Conservation (phyloP, 2,888 invertebrate genomes). For the Brenthis daphne region DNA sequence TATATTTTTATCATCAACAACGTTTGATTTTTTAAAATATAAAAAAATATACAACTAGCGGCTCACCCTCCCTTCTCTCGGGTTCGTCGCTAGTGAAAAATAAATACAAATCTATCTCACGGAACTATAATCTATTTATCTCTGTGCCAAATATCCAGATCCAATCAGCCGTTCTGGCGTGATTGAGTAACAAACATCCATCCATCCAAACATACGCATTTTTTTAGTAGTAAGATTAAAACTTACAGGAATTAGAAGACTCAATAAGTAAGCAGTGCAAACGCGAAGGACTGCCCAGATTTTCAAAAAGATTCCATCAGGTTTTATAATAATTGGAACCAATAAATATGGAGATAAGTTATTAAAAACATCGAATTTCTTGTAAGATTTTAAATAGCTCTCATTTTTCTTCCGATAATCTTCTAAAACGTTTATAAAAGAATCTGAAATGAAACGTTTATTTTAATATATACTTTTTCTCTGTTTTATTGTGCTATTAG, state of each 20-base stretch:
- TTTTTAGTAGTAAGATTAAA: no score
- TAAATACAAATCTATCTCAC: no score
- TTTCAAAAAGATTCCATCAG: slow-evolving; percentile 68
- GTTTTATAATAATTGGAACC: slow-evolving; percentile 66
- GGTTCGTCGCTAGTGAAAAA: no score
- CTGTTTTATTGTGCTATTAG: background rate
- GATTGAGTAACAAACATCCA: no score
- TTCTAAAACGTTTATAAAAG: slow-evolving; percentile 63
- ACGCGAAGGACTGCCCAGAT: slow-evolving; percentile 65
- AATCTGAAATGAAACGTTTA: slow-evolving; percentile 55
- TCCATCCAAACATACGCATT: no score
- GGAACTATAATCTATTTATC: no score
- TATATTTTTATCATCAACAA: no score
- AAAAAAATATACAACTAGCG: background rate
- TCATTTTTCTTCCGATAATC: slow-evolving; percentile 58
- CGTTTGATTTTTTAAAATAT: background rate
- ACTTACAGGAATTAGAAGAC: slow-evolving; percentile 68
- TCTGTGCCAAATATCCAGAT: no score
- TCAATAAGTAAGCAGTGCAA: slow-evolving; percentile 58
- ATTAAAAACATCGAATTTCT: slow-evolving; percentile 59
- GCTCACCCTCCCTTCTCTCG: no score
- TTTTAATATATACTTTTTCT: slow-evolving; percentile 16
- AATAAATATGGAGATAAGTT: slow-evolving; percentile 62
- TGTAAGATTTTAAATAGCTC: slow-evolving; percentile 64
- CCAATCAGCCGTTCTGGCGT: no score